Conservation (phyloP, 2,888 invertebrate genomes). For the Allygus modestus region DNA sequence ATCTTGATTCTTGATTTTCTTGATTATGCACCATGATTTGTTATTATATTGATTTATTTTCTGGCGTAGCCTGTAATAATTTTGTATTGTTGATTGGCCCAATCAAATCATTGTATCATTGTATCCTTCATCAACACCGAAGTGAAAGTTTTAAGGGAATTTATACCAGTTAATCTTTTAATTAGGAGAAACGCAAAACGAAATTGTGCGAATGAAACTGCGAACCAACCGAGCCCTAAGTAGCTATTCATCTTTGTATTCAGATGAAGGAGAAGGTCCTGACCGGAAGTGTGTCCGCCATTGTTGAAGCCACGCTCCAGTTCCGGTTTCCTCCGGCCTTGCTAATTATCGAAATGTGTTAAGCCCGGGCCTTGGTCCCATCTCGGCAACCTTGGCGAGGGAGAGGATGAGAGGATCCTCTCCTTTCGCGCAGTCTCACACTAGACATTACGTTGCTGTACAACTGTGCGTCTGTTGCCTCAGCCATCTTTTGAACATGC, state of each 20-base stretch:
- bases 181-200: conserved; percentile 3
- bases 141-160: too few species aligned
- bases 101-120: too few species aligned
- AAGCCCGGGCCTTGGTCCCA: conserved; percentile 18
- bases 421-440: not conserved
- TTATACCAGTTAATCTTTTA: too few species aligned
- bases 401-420: conserved; percentile 21
- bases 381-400: conserved; percentile 41
- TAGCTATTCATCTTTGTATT: conserved; percentile 53
- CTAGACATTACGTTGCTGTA: not conserved
- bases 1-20: too few species aligned
- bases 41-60: too few species aligned
- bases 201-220: not conserved
- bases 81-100: too few species aligned
- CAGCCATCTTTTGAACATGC: not conserved
- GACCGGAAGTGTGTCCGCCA: conserved; percentile 41
- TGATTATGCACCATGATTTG: too few species aligned
- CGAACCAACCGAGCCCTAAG: conserved; percentile 7
- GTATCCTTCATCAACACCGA: too few species aligned
- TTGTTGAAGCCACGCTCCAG: conserved; percentile 60
- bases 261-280: conserved; percentile 12
- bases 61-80: too few species aligned
- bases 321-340: conserved; percentile 62
- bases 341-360: conserved; percentile 59
- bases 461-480: not conserved